phyloP scores from a whole-genome alignment of 30 jellyfish, hydroid and myxozoan genomes.

The Cassiopea xamachana region DNA sequence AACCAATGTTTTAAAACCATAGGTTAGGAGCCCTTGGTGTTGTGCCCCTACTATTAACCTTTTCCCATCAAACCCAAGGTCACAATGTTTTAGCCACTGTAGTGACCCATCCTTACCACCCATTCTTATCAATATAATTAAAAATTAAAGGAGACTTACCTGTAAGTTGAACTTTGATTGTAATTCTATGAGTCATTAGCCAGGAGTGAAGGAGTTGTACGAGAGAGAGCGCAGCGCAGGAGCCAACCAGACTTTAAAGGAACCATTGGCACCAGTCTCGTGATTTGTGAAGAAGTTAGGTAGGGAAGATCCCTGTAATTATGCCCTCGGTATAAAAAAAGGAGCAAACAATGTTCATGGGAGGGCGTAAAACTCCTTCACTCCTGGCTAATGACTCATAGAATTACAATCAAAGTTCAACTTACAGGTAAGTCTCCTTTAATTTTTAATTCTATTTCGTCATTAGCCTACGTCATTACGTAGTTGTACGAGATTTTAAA shows the following conservation, averaged over 20 bases:
- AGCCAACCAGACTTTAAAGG: conserved; percentile 19
- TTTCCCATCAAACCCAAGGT: too few relatives aligned
- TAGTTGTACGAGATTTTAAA: too few relatives aligned
- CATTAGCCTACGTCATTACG: too few relatives aligned
- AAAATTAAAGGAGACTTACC: conserved; percentile 7
- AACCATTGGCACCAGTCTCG: not conserved
- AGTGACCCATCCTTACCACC: too few relatives aligned
- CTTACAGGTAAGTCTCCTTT: too few relatives aligned
- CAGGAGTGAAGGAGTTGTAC: conserved; percentile 26
- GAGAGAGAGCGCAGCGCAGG: conserved; percentile 30
- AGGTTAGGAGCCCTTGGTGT: too few relatives aligned
- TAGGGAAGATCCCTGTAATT: not conserved
- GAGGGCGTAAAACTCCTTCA: not conserved
- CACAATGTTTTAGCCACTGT: too few relatives aligned
- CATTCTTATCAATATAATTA: not conserved
- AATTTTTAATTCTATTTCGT: too few relatives aligned
- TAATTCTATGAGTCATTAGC: conserved; percentile 1
- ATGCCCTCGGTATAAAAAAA: not conserved
- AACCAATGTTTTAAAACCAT: too few relatives aligned
- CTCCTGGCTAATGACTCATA: too few relatives aligned
- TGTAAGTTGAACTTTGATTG: conserved; percentile 1
- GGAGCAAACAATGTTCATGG: not conserved
- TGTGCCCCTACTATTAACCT: too few relatives aligned
- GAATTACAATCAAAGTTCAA: too few relatives aligned
- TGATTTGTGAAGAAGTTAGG: not conserved